Base-by-base conservation (phyloP, 2,888 invertebrate species). In the Taphrorychus bicolor region DNA sequence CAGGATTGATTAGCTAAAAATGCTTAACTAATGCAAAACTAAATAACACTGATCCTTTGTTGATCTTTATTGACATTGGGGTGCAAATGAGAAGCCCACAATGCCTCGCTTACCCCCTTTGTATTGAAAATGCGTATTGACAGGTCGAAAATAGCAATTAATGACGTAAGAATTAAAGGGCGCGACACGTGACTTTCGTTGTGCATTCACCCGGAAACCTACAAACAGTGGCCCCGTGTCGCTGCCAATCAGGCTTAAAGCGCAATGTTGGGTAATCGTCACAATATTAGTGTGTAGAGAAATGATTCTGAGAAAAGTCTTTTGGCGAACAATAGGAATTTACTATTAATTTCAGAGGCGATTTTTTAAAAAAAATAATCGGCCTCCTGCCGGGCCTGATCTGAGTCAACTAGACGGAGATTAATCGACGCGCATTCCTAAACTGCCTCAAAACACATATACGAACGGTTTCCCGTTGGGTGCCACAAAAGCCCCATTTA, bases 361-460 rank as follows among this genome's bases (percentile, higher is more conserved):
- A n/a, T n/a, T 64, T 69, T 59, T 59, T 24, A 56, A 56, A 41
- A 58, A 58, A 32, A n/a, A n/a, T n/a, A n/a, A n/a, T n/a, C 17
- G 60, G 66, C 51, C 60, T 52, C 66, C 66, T 54, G 24, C 57
- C 22, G 57, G 48, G 57, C 23, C 57, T 16, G 54, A 62, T 51
- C 49, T 60, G 19, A 69, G 67, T 57, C 66, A 64, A 64, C 66
- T 18, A 60, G 70, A 70, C 67, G 49, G 40, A 66, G 66, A 70
- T 70, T 67, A 67, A 70, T 70, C 49, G 66, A 52, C 59, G 19
- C 40, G 48, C 54, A 62, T 69, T 69, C 62, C 59, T 49, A 45
- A 53, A 54, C 53, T 57, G 59, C 54, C 54, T 32, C 49, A 59
- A 59, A 68, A 56, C 18, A 32, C 32, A 32, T 40, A 58, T 63